Conservation (phyloP, 2,888 invertebrate species). For the Amaurobius ferox region DNA sequence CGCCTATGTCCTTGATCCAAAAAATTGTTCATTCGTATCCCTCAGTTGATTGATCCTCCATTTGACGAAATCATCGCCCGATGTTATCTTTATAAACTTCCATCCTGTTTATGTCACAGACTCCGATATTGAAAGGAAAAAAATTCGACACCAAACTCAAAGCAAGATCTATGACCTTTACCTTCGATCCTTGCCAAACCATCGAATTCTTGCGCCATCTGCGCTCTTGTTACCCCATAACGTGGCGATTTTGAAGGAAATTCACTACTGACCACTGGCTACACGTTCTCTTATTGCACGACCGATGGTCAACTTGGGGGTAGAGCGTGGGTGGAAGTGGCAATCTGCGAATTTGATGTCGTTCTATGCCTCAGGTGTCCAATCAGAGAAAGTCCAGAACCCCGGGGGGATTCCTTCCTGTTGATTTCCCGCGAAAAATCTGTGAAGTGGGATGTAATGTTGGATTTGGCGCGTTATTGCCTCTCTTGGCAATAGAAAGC, state of each 20-base stretch:
- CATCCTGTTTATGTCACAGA: no score
- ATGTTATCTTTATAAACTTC: no score
- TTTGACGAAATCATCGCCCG: no score
- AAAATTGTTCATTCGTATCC: no score
- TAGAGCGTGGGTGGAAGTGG: not conserved
- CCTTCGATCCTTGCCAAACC: not conserved
- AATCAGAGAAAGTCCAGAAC: slow-evolving; percentile 11
- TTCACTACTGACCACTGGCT: not conserved
- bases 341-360: slow-evolving; percentile 1
- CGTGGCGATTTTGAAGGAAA: not conserved
- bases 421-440: not conserved
- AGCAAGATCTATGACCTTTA: not conserved
- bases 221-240: not conserved
- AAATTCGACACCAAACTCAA: no score
- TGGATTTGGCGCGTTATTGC: not conserved
- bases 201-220: not conserved
- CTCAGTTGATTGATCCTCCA: no score
- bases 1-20: no score
- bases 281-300: not conserved
- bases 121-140: no score
- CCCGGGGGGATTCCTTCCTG: not conserved
- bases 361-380: slow-evolving; percentile 61
- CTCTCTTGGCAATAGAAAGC: not conserved
- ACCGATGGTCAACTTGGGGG: not conserved
- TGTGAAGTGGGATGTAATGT: not conserved